Percentiles rank a stretch among this genome's conserved stretches.
Evolutionary conservation across 2,113 vertebrate genomes (phyloP).

Genomic region (Formicarius rufipectus): DNA sequence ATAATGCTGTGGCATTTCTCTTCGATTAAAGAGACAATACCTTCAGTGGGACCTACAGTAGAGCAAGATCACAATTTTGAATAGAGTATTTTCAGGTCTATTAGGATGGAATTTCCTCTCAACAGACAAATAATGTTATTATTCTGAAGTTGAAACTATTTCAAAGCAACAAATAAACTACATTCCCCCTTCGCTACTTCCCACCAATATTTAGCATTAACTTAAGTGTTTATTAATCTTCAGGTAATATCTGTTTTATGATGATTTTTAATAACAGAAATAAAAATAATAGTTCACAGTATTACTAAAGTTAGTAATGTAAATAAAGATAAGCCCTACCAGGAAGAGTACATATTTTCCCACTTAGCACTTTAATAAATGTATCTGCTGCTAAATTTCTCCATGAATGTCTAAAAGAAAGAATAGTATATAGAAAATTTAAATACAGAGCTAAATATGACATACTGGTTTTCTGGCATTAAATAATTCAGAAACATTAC

Average conservation of each 20-base stretch:
- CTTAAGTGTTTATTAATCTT: neutral
- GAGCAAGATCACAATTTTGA: neutral
- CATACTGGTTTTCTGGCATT: neutral
- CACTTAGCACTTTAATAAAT: neutral
- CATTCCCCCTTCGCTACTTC: rapidly evolving
- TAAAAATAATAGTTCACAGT: neutral
- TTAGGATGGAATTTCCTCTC: neutral
- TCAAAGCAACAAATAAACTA: neutral
- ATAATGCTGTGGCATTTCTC: neutral
- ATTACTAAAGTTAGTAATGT: neutral
- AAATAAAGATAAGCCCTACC: neutral
- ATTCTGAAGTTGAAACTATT: neutral
- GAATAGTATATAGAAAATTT: neutral
- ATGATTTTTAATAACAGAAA: neutral
- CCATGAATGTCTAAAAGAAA: neutral
- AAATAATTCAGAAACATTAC: neutral
- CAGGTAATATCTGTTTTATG: neutral
- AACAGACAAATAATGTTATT: neutral
- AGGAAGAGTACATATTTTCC: neutral
- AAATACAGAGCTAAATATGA: neutral
- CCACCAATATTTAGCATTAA: neutral
- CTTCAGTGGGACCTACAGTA: neutral
- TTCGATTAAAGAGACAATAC: neutral
- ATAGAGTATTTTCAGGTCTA: neutral
- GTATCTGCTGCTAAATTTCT: neutral